Evolutionary conservation across 2,797 vertebrate genomes (phyloP).

Genomic region (Labroides dimidiatus): DNA sequence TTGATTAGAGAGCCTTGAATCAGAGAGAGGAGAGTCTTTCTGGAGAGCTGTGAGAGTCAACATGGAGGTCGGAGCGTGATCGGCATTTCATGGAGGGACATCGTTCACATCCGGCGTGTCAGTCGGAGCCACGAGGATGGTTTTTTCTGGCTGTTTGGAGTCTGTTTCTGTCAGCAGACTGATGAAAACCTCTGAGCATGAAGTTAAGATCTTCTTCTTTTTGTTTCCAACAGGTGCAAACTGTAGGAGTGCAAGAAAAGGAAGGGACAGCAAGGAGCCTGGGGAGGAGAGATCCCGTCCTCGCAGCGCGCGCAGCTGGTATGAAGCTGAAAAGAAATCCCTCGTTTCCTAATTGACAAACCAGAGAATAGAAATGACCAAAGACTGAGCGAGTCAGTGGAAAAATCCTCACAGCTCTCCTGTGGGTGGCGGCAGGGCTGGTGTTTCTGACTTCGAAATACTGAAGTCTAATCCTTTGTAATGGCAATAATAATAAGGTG

Average conservation of each 20-base stretch:
- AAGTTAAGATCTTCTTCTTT: slow-evolving; percentile 37
- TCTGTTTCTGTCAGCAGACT: slow-evolving; percentile 46
- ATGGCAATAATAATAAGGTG: slow-evolving; percentile 75
- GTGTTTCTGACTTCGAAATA: slow-evolving; percentile 62
- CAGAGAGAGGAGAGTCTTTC: slow-evolving; percentile 47
- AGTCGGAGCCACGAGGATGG: slow-evolving; percentile 64
- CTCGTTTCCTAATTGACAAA: slow-evolving; percentile 75
- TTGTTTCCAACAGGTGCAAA: slow-evolving; percentile 65
- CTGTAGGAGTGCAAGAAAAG: slow-evolving; percentile 50
- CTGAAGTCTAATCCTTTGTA: slow-evolving; percentile 71
- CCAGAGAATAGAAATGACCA: slow-evolving; percentile 65
- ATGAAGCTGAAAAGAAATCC: slow-evolving; percentile 74
- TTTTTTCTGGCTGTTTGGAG: slow-evolving; percentile 50
- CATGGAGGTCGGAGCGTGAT: slow-evolving; percentile 38
- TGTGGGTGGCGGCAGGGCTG: slow-evolving; percentile 53
- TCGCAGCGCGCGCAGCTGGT: slow-evolving; percentile 76
- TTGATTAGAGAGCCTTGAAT: slow-evolving; percentile 66
- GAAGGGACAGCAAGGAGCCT: slow-evolving; percentile 66
- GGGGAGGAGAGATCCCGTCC: slow-evolving; percentile 76
- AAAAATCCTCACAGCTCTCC: slow-evolving; percentile 67
- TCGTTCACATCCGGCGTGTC: slow-evolving; percentile 63
- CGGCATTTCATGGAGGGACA: slow-evolving; percentile 46
- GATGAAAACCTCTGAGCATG: background rate
- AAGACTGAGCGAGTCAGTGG: slow-evolving; percentile 54
- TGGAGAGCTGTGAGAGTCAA: background rate